Percentiles rank a stretch among this genome's conserved stretches.
These are phyloP conservation scores for Molossus molossus DNA, from an alignment of 2,797 vertebrate genomes.

Conservation along the genomic window DNA sequence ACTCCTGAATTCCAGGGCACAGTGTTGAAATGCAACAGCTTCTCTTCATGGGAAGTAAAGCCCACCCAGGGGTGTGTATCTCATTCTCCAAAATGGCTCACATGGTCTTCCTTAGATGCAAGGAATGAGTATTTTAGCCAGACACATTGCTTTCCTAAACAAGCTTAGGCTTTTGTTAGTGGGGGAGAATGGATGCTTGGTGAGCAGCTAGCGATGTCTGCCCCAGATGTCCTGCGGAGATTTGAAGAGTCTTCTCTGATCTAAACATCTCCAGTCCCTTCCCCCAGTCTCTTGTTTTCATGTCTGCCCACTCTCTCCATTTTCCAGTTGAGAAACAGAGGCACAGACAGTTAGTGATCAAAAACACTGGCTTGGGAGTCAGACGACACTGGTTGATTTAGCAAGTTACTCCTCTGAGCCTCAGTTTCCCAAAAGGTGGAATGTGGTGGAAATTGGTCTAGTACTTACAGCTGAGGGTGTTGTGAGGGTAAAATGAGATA, in stretches of 20 bases:
- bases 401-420: neutral
- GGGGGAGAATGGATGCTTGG: neutral
- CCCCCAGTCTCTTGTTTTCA: neutral
- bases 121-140: neutral
- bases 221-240: neutral
- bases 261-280: neutral
- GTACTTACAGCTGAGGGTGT: neutral
- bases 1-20: neutral
- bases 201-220: neutral
- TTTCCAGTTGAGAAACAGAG: slow-evolving; percentile 10
- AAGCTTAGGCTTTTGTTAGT: neutral
- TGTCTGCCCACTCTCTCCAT: too few species aligned
- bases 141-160: neutral
- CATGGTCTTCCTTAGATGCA: neutral
- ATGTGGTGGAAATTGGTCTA: neutral
- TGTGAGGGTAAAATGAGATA: neutral
- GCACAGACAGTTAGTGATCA: neutral
- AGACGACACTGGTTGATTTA: neutral
- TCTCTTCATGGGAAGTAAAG: neutral
- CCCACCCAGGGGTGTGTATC: neutral
- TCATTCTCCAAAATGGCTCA: neutral
- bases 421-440: neutral
- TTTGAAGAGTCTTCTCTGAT: neutral
- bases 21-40: neutral
- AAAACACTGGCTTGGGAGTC: neutral